These are phyloP conservation scores for Tenebrosternarchus preto DNA, from an alignment of 2,113 vertebrate genomes.

Conservation along the genomic window DNA sequence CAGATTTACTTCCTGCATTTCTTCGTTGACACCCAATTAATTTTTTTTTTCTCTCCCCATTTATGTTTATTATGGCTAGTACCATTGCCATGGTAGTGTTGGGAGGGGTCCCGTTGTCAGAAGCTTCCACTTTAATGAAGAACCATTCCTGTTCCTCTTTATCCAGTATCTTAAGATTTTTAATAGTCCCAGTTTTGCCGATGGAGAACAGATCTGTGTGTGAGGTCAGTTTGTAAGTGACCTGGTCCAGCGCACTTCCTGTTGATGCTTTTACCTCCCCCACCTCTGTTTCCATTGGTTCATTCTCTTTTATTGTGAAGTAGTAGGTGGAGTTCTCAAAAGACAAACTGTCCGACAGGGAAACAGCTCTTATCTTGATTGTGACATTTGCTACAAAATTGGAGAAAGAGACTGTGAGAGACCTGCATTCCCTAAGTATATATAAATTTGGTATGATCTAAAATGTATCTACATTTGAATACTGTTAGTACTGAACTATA, in stretches of 20 bases:
- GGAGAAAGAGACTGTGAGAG: neutral
- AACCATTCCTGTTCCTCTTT: conserved; percentile 71
- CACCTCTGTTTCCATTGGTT: conserved; percentile 53
- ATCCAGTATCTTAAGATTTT: conserved; percentile 61
- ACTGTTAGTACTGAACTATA: no score
- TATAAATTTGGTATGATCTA: no score
- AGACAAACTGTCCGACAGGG: conserved; percentile 57
- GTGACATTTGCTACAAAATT: conserved; percentile 61
- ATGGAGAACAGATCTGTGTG: conserved; percentile 71
- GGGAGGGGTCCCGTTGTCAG: conserved; percentile 69
- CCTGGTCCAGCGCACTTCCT: conserved; percentile 57
- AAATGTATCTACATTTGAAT: no score
- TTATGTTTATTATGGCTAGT: conserved; percentile 25
- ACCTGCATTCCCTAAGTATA: no score
- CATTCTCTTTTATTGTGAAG: conserved; percentile 72
- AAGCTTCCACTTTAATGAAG: conserved; percentile 72
- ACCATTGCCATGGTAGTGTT: conserved; percentile 71
- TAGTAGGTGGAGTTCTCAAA: conserved; percentile 73
- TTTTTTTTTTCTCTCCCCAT: neutral
- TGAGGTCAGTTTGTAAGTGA: conserved; percentile 69
- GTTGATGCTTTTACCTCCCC: conserved; percentile 68
- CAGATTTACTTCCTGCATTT: no score
- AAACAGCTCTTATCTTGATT: conserved; percentile 63
- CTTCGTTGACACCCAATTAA: neutral
- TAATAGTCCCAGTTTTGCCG: conserved; percentile 62